Evolutionary conservation across 1,140 invertebrate genomes (phyloP).

Genomic region (Apis florea): DNA sequence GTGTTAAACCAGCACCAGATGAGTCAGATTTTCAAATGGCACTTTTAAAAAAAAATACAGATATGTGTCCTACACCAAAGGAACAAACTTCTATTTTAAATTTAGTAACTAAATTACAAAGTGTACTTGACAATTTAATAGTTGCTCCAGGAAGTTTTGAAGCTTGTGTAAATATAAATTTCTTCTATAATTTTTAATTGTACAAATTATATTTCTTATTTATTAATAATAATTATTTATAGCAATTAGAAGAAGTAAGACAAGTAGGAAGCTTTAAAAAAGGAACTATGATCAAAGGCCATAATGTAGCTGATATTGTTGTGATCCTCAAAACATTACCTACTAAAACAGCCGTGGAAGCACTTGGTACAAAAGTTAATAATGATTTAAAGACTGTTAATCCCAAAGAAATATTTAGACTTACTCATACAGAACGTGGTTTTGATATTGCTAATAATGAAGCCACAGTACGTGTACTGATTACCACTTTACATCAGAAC

Average conservation of each 20-base stretch:
- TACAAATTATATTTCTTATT: not conserved
- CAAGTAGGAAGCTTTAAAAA: conserved; percentile 99
- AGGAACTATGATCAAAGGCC: conserved; percentile 97
- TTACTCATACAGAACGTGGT: conserved; percentile 87
- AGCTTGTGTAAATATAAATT: conserved; percentile 91
- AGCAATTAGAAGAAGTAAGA: conserved; percentile 97
- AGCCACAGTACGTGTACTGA: conserved; percentile 92
- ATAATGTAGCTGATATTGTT: conserved; percentile 97
- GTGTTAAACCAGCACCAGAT: conserved; percentile 90
- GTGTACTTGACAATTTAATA: conserved; percentile 95
- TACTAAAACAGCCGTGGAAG: conserved; percentile 96
- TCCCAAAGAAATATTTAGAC: conserved; percentile 83
- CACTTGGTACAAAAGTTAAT: conserved; percentile 92
- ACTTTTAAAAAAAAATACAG: conserved; percentile 59
- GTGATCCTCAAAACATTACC: conserved; percentile 99
- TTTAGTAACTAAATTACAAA: conserved; percentile 95
- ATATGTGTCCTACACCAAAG: conserved; percentile 85
- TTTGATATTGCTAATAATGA: conserved; percentile 91
- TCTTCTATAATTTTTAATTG: conserved; percentile 29
- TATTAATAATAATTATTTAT: conserved; percentile 47
- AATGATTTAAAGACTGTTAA: conserved; percentile 84
- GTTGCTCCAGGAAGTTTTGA: conserved; percentile 96
- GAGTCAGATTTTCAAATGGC: conserved; percentile 62
- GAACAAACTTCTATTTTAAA: conserved; percentile 95
- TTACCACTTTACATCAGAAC: conserved; percentile 96